Evolutionary conservation across 2,888 invertebrate species (phyloP).

Genomic region (Exocentrus adspersus): DNA sequence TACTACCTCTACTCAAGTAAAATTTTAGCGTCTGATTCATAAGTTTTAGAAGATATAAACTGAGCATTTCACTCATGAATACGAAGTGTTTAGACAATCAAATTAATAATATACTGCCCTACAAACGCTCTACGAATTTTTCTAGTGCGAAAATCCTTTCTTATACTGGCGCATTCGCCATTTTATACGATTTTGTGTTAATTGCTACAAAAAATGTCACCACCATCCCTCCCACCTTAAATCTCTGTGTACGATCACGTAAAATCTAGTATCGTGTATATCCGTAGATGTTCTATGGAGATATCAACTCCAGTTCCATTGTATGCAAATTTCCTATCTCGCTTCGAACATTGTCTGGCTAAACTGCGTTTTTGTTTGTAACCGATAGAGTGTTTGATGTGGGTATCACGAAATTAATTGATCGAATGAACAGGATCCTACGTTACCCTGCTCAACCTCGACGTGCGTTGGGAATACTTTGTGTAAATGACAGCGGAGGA

Average conservation of each 20-base stretch:
- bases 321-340: conserved; percentile 1
- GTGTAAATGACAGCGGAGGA: conserved; percentile 1
- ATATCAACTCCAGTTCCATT: not conserved
- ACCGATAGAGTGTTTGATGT: conserved; percentile 13
- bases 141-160: too few relatives aligned
- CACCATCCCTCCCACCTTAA: too few relatives aligned
- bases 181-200: too few relatives aligned
- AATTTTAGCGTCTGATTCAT: too few relatives aligned
- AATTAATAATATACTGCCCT: too few relatives aligned
- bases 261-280: not conserved
- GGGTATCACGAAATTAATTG: conserved; percentile 26
- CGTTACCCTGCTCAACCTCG: conserved; percentile 21
- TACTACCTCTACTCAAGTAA: too few relatives aligned
- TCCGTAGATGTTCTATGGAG: not conserved
- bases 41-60: too few relatives aligned
- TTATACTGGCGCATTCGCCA: not conserved
- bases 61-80: too few relatives aligned
- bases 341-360: conserved; percentile 4
- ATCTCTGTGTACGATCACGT: not conserved
- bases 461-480: conserved; percentile 8
- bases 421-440: conserved; percentile 18
- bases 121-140: too few relatives aligned
- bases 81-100: too few relatives aligned
- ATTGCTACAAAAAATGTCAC: too few relatives aligned
- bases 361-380: conserved; percentile 16